phyloP scores from a whole-genome alignment of 2,113 vertebrate species.

The Himantopus leucocephalus region DNA sequence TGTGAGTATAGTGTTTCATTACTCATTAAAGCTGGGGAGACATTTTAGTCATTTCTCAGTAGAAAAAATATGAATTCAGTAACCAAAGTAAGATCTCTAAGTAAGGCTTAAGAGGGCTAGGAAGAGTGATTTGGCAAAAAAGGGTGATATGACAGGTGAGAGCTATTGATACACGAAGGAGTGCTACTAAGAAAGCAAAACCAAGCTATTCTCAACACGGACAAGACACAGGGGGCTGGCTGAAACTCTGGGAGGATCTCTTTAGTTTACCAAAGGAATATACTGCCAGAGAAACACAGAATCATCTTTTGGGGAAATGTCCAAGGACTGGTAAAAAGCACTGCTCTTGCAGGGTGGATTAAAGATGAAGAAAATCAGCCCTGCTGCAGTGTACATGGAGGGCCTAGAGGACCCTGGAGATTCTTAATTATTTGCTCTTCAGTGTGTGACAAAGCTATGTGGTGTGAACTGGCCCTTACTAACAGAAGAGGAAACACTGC shows the following conservation, averaged over 20 bases:
- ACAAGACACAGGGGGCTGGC: neutral
- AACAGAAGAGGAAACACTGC: neutral
- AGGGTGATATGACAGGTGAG: neutral
- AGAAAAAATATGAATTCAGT: neutral
- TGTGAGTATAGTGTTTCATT: slow-evolving; percentile 22
- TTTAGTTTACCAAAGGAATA: neutral
- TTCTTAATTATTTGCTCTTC: neutral
- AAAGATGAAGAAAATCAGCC: neutral
- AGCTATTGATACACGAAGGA: neutral
- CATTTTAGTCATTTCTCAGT: slow-evolving; percentile 38
- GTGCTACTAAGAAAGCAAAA: neutral
- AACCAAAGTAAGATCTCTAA: neutral
- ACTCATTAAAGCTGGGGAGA: slow-evolving; percentile 42
- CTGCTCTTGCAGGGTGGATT: neutral
- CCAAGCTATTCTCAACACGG: neutral
- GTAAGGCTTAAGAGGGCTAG: neutral
- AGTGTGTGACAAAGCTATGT: neutral
- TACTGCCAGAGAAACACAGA: neutral
- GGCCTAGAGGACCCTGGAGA: neutral
- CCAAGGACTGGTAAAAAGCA: neutral
- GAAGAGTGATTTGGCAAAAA: neutral
- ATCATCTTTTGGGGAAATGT: neutral
- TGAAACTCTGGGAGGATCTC: neutral
- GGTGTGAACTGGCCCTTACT: neutral
- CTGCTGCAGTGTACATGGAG: neutral